Evolutionary conservation across 2,888 invertebrate genomes (phyloP).

Genomic region (Drosophila setosimentum): DNA sequence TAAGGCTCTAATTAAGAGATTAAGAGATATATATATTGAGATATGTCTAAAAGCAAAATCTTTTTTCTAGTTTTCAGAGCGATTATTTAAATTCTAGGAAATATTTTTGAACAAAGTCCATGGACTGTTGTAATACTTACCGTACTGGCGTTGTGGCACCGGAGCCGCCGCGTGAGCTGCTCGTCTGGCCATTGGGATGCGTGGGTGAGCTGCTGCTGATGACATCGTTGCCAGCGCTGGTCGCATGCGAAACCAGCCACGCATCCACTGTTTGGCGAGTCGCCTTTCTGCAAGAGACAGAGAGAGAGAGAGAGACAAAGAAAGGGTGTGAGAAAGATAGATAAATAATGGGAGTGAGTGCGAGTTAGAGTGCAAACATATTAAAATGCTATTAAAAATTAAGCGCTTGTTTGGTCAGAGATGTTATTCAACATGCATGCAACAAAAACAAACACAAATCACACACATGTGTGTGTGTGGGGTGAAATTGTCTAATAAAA

Average conservation of each 20-base stretch:
- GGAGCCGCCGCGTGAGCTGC: slow-evolving; percentile 90
- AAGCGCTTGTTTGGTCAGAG: slow-evolving; percentile 33
- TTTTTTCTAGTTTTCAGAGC: neutral
- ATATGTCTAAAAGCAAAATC: neutral
- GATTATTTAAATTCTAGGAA: neutral
- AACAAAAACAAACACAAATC: slow-evolving; percentile 31
- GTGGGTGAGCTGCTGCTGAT: slow-evolving; percentile 86
- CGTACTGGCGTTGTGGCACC: slow-evolving; percentile 97
- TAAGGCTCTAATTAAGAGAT: neutral
- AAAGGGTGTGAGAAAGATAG: neutral
- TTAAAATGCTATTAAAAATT: slow-evolving; percentile 67
- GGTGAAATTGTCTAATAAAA: slow-evolving; percentile 73
- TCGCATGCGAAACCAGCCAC: slow-evolving; percentile 96
- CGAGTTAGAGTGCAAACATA: slow-evolving; percentile 37
- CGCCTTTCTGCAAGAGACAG: slow-evolving; percentile 90
- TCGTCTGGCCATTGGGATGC: slow-evolving; percentile 85
- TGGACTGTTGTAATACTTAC: slow-evolving; percentile 85
- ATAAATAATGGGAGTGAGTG: neutral
- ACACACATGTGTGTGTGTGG: neutral
- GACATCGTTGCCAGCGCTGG: slow-evolving; percentile 86
- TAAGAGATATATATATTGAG: neutral
- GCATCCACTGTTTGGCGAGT: slow-evolving; percentile 96
- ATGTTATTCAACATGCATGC: slow-evolving; percentile 38
- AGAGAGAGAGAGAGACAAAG: no score
- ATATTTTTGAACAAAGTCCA: neutral